Percentiles rank a stretch among this genome's conserved stretches.
Conservation (phyloP, 2,888 invertebrate genomes). For the Rhimphoctona megacephalus region DNA sequence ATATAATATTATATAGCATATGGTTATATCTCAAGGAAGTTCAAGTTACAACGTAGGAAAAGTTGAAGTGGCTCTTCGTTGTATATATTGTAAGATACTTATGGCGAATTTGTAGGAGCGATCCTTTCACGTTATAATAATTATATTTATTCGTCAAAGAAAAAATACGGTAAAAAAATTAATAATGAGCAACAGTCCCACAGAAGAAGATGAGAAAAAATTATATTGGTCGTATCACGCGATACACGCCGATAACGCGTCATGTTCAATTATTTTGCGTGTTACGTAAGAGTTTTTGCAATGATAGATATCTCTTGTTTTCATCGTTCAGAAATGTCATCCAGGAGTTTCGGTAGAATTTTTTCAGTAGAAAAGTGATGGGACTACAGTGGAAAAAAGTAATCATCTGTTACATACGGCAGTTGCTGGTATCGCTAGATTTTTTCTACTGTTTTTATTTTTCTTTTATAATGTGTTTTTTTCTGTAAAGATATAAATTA, state of each 20-base stretch:
- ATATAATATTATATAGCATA: conserved; percentile 12
- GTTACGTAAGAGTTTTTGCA: conserved; percentile 54
- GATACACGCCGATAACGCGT: conserved; percentile 59
- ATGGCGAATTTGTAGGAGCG: conserved; percentile 35
- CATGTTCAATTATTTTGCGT: conserved; percentile 57
- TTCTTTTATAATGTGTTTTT: background rate
- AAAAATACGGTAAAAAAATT: background rate
- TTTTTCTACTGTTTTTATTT: conserved; percentile 4
- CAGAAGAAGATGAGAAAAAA: conserved; percentile 33
- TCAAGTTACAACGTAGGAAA: conserved; percentile 37
- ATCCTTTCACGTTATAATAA: conserved; percentile 63
- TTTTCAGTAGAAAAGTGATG: background rate
- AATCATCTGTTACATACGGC: conserved; percentile 9
- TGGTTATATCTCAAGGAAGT: conserved; percentile 56
- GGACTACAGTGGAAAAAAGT: conserved; percentile 12
- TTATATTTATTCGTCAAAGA: conserved; percentile 56
- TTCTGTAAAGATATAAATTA: conserved; percentile 34
- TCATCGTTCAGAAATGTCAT: conserved; percentile 23
- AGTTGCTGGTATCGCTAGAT: background rate
- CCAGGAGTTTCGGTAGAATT: conserved; percentile 6
- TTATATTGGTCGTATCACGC: conserved; percentile 54
- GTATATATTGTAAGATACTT: conserved; percentile 15
- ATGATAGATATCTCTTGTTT: conserved; percentile 50
- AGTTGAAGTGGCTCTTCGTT: conserved; percentile 32
- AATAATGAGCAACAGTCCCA: conserved; percentile 47